Conservation (phyloP, 2,797 vertebrate genomes). For the Smutsia temminckii region DNA sequence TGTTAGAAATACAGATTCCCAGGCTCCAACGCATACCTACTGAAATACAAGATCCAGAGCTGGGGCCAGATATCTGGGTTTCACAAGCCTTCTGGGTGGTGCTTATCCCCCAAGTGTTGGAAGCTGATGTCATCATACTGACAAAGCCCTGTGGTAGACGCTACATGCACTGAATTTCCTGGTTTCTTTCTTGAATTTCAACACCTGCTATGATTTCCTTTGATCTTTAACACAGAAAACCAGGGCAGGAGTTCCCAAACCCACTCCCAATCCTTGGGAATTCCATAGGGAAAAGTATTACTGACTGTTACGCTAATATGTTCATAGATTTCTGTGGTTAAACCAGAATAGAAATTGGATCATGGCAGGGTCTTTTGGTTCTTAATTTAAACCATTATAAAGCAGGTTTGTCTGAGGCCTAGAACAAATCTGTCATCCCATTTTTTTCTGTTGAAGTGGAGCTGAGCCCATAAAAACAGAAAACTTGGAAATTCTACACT, state of each 20-base stretch:
- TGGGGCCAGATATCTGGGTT: neutral
- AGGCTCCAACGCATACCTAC: neutral
- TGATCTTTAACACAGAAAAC: neutral
- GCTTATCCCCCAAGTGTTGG: rapidly evolving
- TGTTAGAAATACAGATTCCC: neutral
- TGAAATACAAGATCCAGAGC: neutral
- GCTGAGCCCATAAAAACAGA: neutral
- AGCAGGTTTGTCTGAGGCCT: neutral
- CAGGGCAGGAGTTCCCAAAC: neutral
- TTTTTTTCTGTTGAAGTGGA: constrained; percentile 21
- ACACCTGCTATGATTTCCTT: neutral
- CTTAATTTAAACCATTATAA: neutral
- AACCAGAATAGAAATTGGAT: constrained; percentile 4
- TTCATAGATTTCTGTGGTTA: neutral
- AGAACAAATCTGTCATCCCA: neutral
- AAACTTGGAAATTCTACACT: constrained; percentile 17
- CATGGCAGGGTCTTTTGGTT: neutral
- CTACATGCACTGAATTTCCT: neutral
- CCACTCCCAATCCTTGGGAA: neutral
- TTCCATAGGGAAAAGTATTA: neutral
- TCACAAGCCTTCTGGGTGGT: too few species aligned
- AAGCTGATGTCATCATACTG: rapidly evolving
- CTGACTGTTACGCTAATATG: neutral
- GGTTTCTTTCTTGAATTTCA: neutral
- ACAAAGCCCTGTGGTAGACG: neutral